Base-by-base conservation (phyloP, 1,140 invertebrate species). In the Lordiphosa collinella region DNA sequence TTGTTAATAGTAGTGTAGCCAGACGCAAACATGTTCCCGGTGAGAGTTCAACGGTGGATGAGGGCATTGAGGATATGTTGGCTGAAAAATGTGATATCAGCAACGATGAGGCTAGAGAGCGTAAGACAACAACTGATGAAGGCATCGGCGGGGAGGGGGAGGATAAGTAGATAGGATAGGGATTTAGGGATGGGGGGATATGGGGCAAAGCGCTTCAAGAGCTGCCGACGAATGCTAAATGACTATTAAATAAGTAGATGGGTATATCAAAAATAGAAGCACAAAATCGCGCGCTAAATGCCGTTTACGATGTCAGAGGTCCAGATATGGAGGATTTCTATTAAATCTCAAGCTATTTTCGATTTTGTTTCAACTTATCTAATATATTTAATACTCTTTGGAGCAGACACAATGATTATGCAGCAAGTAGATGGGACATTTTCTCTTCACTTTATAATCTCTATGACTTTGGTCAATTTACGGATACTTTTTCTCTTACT, bases 21-120 rank as follows among this genome's bases (percentile, higher is more conserved):
- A 34, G 11, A 12, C 51, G 53, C 22, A 84, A 75, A 40, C 73
- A 72, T 60, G 60, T 84, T 46, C 76, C 65, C 53, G 78, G 84
- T 54, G 78, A 82, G 57, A 76, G 71, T 18, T 72, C 76, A 43
- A 65, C 58, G 9, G 78, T 84, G 32, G 78, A 73, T 48, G 87
- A 89, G 57, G 87, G 87, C 34, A 89, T 89, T 34, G 87, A 88
- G 67, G 87, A 88, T 70, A 89, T 89, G 86, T 82, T 89, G 62
- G 85, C 85, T 78, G 87, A 89, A 76, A 88, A 88, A 85, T 88
- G 87, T 88, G 87, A 88, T 88, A 88, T 88, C 75, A 76, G 76
- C 71, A 86, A 79, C 57, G 84, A 86, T 49, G 76, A 79, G 61
- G 73, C 69, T 57, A 74, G 67, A 76, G 71, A 72, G 67, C 72